phyloP scores from a whole-genome alignment of 2,113 vertebrate genomes.

The Hydrochoerus hydrochaeris region DNA sequence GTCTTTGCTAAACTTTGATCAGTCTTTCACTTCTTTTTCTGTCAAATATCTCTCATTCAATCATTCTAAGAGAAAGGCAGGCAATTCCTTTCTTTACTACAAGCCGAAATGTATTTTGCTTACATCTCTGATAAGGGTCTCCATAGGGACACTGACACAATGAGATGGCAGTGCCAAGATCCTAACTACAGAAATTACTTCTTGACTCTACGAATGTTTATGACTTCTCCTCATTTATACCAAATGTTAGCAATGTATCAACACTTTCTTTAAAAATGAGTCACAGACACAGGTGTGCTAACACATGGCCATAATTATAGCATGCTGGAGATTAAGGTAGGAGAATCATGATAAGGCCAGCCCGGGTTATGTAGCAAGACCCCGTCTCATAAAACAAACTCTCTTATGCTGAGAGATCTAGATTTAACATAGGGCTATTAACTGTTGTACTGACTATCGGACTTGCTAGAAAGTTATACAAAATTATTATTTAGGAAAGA shows the following conservation, averaged over 20 bases:
- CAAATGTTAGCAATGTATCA: background rate
- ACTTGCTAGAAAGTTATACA: slow-evolving; percentile 48
- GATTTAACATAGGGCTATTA: background rate
- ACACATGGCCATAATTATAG: background rate
- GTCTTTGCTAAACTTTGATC: background rate
- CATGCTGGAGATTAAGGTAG: background rate
- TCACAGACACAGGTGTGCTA: background rate
- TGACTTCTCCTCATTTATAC: background rate
- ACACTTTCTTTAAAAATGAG: background rate
- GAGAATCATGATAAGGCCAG: background rate
- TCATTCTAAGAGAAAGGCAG: background rate
- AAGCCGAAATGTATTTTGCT: background rate
- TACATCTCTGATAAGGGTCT: background rate
- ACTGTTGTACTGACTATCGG: background rate
- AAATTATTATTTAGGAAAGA: background rate
- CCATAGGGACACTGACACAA: background rate
- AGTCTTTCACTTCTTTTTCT: background rate
- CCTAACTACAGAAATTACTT: background rate
- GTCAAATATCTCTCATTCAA: background rate
- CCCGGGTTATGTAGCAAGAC: background rate
- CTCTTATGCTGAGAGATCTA: background rate
- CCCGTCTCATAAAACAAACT: background rate
- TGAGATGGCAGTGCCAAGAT: background rate
- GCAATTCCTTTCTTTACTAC: background rate
- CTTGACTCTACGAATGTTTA: background rate